Evolutionary conservation across 1,140 invertebrate genomes (phyloP).

Genomic region (Geopemphigus sp.): DNA sequence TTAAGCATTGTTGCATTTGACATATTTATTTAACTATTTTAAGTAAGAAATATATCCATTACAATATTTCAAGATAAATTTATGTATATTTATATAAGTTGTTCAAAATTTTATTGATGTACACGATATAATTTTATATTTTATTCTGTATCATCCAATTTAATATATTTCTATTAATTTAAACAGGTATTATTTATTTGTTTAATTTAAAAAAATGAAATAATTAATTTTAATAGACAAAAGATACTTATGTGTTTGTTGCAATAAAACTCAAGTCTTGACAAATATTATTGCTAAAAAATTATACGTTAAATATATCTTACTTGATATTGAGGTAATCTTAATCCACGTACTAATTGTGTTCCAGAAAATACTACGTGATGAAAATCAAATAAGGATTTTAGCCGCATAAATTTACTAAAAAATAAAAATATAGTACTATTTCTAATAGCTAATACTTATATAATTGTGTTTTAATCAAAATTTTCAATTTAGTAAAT

Average conservation of each 20-base stretch:
- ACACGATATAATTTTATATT: background rate
- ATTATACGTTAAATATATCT: background rate
- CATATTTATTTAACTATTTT: too few species aligned
- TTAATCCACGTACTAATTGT: constrained; percentile 27
- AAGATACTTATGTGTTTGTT: too few species aligned
- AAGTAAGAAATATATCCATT: too few species aligned
- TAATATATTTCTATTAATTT: too few species aligned
- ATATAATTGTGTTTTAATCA: too few species aligned
- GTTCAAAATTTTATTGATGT: background rate
- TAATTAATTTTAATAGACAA: too few species aligned
- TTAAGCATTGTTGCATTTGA: too few species aligned
- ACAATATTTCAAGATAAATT: background rate
- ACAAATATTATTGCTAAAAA: background rate
- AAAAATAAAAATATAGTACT: background rate
- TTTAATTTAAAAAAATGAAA: too few species aligned
- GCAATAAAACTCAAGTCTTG: too few species aligned
- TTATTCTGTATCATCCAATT: too few species aligned
- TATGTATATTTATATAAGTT: background rate
- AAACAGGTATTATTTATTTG: too few species aligned
- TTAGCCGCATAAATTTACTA: constrained; percentile 26
- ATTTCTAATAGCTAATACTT: background rate
- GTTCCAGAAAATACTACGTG: constrained; percentile 3
- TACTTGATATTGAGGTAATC: constrained; percentile 43
- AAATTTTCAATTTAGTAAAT: too few species aligned
- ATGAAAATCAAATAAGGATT: constrained; percentile 20